Conservation (phyloP, 2,797 vertebrate species). For the Melanotaenia parkinsoni region DNA sequence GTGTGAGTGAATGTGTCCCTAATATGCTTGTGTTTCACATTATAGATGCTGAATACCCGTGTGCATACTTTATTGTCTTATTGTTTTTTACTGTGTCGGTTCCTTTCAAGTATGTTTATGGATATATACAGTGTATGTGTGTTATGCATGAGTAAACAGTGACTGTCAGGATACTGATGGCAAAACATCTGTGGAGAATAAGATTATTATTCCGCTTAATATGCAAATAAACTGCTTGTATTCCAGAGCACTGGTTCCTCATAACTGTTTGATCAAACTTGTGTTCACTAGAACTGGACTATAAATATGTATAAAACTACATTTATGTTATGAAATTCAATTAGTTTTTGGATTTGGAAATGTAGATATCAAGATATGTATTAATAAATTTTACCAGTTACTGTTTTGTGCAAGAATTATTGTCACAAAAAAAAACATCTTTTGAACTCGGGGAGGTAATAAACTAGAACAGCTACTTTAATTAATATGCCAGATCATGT, state of each 20-base stretch:
- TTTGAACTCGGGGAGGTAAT: neutral
- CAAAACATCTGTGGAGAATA: slow-evolving; percentile 41
- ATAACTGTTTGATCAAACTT: slow-evolving; percentile 19
- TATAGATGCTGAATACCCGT: neutral
- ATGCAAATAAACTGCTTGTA: slow-evolving; percentile 47
- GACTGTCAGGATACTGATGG: slow-evolving; percentile 52
- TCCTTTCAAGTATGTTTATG: slow-evolving; percentile 14
- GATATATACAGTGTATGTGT: neutral
- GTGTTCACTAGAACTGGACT: neutral
- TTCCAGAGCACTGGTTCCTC: slow-evolving; percentile 16
- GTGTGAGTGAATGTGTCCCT: slow-evolving; percentile 36
- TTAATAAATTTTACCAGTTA: neutral
- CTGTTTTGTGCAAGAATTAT: neutral
- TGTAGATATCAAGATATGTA: neutral
- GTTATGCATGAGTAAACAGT: slow-evolving; percentile 45
- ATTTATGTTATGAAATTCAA: neutral
- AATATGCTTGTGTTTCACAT: slow-evolving; percentile 39
- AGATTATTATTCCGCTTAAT: slow-evolving; percentile 51
- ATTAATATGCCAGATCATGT: neutral
- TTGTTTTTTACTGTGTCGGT: slow-evolving; percentile 21
- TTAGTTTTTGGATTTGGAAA: neutral
- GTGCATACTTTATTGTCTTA: slow-evolving; percentile 18
- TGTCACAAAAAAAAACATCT: neutral
- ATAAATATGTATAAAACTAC: neutral
- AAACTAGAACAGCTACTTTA: neutral